phyloP scores from a whole-genome alignment of 2,113 vertebrate genomes.

The Callaeas wilsoni region DNA sequence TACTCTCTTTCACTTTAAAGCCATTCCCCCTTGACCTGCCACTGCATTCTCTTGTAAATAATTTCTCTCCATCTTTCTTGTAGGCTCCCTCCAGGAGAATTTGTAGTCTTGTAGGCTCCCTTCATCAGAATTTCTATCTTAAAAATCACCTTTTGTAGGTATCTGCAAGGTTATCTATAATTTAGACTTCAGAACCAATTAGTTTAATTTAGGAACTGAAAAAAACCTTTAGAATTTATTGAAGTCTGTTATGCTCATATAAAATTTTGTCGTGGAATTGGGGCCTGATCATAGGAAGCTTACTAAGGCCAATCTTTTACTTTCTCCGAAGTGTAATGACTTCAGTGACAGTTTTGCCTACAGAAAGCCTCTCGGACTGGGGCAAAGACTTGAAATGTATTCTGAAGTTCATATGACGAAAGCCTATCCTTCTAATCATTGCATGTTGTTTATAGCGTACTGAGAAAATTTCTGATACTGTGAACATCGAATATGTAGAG shows the following conservation, averaged over 20 bases:
- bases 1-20: not conserved
- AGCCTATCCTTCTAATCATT: conserved; percentile 37
- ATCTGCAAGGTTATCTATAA: not conserved
- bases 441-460: conserved; percentile 17
- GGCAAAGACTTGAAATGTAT: not conserved
- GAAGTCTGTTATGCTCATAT: not conserved
- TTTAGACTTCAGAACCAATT: not conserved
- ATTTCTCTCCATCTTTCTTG: not conserved
- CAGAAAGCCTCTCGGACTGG: not conserved
- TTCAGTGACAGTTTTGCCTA: conserved; percentile 1
- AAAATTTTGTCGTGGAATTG: not conserved
- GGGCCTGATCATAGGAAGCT: not conserved
- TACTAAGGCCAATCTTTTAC: not conserved
- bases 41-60: not conserved
- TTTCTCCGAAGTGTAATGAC: not conserved
- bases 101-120: not conserved
- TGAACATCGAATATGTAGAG: conserved; percentile 34
- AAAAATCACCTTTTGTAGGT: not conserved
- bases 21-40: not conserved
- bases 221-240: not conserved
- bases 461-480: conserved; percentile 41
- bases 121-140: not conserved
- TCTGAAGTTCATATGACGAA: conserved; percentile 25
- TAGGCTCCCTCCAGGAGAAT: not conserved
- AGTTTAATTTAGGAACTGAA: not conserved